Evolutionary conservation across 35 echinoderm and acorn worm species (phyloP), one percentile per base, ranked within the genome.

Genomic region (Chiridota heheva): DNA sequence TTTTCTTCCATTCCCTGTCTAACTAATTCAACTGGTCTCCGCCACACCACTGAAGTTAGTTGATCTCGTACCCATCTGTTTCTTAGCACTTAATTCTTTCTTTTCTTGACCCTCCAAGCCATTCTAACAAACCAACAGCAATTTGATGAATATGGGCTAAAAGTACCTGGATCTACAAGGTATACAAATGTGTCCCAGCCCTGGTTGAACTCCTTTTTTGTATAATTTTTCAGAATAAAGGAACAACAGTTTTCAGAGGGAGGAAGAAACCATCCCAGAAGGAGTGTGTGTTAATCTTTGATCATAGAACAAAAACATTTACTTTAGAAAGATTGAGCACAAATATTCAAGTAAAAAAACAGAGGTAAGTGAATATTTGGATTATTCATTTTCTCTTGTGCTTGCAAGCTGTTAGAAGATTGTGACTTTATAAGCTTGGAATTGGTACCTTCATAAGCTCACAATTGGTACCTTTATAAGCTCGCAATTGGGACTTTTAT

Each of bases 201-300:
- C 61, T 65, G 8, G 8, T 16, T 65, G 8, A 30, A 18, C 10
- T 65, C 7, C 29, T 69, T 17, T 44, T 64, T 66, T 48, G 25
- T 70, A 4, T 62, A 6, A 36, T 36, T 25, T 78, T 86, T 5
- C 39, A 96, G 92, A 90, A 79, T 49, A 90, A 90, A 60, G 92
- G 82, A 46, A 88, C 62, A 22, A 97, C 93, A 2, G 77, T 85
- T 48, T 97, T 91, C 65, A 86, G 87, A 73, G 93, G 93, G 20
- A 82, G 88, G 2, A 79, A 91, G 81, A 91, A 72, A 35, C 79
- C 88, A 8, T 83, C 68, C 7, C 88, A 91, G 64, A 97, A 97
- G 55, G 93, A 97, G 15, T 97, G 93, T 74, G 93, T 97, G 5
- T 58, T 97, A n/a, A 97, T 97, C 44, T 91, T 74, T 69, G 93